Evolutionary conservation across 2,888 invertebrate genomes (phyloP), one percentile per base, ranked within the genome.

Genomic region (Machimus atricapillus): DNA sequence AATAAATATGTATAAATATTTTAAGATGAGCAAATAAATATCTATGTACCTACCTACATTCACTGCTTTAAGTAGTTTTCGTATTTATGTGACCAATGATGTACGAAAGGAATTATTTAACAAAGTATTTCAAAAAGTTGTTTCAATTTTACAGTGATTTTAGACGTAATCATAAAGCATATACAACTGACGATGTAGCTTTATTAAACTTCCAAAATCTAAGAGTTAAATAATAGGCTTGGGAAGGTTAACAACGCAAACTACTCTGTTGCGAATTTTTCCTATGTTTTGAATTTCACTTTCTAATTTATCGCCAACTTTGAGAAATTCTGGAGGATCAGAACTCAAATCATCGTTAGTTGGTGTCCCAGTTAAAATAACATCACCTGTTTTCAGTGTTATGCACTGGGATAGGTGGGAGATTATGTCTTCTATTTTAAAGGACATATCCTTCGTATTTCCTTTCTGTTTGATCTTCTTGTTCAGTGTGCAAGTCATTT

Each of bases 301-400:
- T 46, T 46, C 14, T 46, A 46, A 14, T 14, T 16, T 5, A 46
- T 46, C 43, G 43, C 43, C 12, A 14, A 1, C 14, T 16, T 46
- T 46, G 2, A 46, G 16, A 16, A 14, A 46, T 46, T 46, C 43
- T 46, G 43, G 43, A 46, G 43, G 43, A 16, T 14, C 5, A 4
- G 2, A 5, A 16, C 43, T 46, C 3, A 16, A 16, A 46, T 16
- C 43, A 14, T 16, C 14, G 12, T 16, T 16, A 46, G 16, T 1
- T 14, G 43, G 43, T 16, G 43, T 46, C 7, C 98, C 98, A 1
- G 98, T 98, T 86, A 98, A 93, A 88, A 98, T 95, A 0, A 98
- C 94, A 91, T 98, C 98, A 7, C 98, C 98, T 0, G 98, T 97
- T 76, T 95, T 93, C 0, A 98, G 93, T 0, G 97, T 97, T 90